Evolutionary conservation across 1,140 invertebrate species (phyloP).

Genomic region (Pogonomyrmex californicus): DNA sequence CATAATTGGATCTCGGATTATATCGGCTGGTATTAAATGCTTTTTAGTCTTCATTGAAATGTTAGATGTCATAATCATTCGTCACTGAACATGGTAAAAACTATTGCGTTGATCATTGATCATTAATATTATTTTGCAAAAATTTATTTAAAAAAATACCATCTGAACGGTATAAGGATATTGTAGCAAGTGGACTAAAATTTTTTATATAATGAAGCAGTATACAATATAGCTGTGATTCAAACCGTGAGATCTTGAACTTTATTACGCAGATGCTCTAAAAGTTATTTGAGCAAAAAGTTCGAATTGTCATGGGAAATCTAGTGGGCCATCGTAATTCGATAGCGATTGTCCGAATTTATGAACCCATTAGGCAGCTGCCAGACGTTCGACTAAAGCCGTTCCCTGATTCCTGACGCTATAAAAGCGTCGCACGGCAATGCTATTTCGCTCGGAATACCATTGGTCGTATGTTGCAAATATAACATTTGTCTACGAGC

Average conservation of each 20-base stretch:
- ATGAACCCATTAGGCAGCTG: slow-evolving; percentile 76
- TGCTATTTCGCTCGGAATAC: slow-evolving; percentile 67
- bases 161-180: not conserved
- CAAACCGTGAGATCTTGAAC: slow-evolving; percentile 12
- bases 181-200: not conserved
- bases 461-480: slow-evolving; percentile 59
- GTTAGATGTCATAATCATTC: not conserved
- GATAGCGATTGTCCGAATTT: slow-evolving; percentile 78
- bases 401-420: slow-evolving; percentile 71
- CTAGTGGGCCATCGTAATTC: slow-evolving; percentile 76
- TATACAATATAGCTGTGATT: slow-evolving; percentile 15
- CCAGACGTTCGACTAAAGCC: slow-evolving; percentile 72
- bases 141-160: not conserved
- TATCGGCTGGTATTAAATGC: not conserved
- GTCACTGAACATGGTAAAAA: not conserved
- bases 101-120: not conserved
- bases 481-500: slow-evolving; percentile 56
- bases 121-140: not conserved
- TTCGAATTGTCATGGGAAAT: slow-evolving; percentile 60
- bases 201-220: slow-evolving; percentile 37
- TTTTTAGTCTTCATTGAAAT: not conserved
- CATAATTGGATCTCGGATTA: slow-evolving; percentile 31
- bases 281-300: slow-evolving; percentile 56
- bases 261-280: slow-evolving; percentile 57
- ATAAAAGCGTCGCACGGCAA: slow-evolving; percentile 73